Evolutionary conservation across 1,140 invertebrate genomes (phyloP).

Genomic region (Heliconius hermathena): DNA sequence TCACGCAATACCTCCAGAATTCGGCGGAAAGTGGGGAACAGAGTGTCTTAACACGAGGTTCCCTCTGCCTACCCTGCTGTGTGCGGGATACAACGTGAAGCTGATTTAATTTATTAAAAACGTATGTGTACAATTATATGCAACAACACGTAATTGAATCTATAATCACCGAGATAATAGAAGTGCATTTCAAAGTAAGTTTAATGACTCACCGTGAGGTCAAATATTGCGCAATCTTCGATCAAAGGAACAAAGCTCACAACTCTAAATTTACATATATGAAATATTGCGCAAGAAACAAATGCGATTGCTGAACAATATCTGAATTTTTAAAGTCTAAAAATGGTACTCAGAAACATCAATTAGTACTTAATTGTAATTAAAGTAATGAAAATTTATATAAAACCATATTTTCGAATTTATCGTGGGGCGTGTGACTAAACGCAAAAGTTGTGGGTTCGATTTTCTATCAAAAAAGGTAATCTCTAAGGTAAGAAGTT

Average conservation of each 20-base stretch:
- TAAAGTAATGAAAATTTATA: background rate
- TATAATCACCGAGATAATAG: background rate
- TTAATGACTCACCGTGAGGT: background rate
- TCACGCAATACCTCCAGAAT: too few species aligned
- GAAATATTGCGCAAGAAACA: background rate
- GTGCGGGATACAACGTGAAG: too few species aligned
- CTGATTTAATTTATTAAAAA: too few species aligned
- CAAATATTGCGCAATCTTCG: background rate
- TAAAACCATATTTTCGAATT: too few species aligned
- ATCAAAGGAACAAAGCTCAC: background rate
- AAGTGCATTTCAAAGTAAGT: conserved; percentile 1
- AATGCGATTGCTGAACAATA: background rate
- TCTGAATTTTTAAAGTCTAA: background rate
- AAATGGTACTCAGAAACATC: background rate
- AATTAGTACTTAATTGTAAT: background rate
- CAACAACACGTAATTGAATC: background rate
- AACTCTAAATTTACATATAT: background rate
- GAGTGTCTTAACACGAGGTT: too few species aligned
- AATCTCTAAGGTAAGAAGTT: too few species aligned
- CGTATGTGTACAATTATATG: background rate
- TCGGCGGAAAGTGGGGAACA: too few species aligned
- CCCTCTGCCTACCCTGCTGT: too few species aligned
- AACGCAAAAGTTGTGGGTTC: too few species aligned
- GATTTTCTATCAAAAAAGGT: too few species aligned
- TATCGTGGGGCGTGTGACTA: background rate